Conservation (phyloP, 1,140 invertebrate genomes). For the Sitobion miscanthi region DNA sequence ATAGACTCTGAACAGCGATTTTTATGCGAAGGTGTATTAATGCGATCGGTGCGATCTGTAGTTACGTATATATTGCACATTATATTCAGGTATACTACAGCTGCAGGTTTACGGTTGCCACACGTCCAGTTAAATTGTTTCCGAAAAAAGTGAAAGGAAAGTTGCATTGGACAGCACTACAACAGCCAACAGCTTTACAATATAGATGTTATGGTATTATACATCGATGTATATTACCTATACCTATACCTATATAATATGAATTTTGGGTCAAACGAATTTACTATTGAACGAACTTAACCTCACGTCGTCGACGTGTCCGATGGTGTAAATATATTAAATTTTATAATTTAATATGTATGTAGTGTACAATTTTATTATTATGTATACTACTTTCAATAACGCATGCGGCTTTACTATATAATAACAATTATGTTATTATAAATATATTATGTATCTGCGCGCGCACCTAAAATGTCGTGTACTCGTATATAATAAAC, state of each 20-base stretch:
- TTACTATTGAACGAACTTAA: not conserved
- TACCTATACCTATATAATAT: not conserved
- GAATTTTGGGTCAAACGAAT: not conserved
- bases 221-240: not conserved
- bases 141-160: constrained; percentile 14
- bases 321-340: not conserved
- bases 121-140: constrained; percentile 3
- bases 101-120: not conserved
- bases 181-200: not conserved
- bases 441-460: not conserved
- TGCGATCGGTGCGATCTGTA: no score
- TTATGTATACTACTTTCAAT: not conserved
- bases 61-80: not conserved
- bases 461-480: not conserved
- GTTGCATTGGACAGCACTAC: not conserved
- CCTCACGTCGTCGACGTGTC: not conserved
- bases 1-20: not conserved
- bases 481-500: not conserved
- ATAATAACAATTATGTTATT: not conserved
- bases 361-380: not conserved
- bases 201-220: not conserved
- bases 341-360: no score
- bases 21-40: not conserved
- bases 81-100: not conserved
- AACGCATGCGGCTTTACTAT: not conserved